These are phyloP conservation scores for Sebastes hubbsi DNA, from an alignment of 2,797 vertebrate genomes.

Conservation along the genomic window DNA sequence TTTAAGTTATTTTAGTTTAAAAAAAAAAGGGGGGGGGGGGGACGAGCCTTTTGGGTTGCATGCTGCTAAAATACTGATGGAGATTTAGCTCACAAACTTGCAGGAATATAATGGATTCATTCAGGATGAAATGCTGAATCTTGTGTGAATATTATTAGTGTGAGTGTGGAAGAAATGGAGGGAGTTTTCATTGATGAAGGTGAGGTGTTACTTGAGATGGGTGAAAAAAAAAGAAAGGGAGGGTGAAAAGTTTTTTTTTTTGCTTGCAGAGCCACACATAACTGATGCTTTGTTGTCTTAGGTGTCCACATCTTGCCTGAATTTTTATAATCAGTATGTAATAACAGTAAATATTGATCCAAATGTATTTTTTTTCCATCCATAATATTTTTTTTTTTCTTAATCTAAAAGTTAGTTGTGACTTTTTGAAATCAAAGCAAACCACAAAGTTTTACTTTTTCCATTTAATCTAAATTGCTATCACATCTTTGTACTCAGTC, in stretches of 20 bases:
- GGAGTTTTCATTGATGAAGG: slow-evolving; percentile 19
- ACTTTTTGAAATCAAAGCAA: neutral
- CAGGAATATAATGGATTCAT: neutral
- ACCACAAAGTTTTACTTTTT: neutral
- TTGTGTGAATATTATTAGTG: neutral
- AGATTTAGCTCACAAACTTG: slow-evolving; percentile 1
- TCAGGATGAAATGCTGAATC: neutral
- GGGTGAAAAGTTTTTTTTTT: neutral
- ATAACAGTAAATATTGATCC: neutral
- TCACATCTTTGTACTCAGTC: neutral
- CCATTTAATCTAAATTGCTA: neutral
- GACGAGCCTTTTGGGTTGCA: slow-evolving; percentile 6
- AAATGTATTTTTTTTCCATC: neutral
- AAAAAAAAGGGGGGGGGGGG: neutral
- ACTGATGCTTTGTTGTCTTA: slow-evolving; percentile 12
- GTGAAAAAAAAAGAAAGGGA: neutral
- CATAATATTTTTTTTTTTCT: neutral
- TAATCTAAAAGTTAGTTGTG: neutral
- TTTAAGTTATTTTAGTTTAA: slow-evolving; percentile 42
- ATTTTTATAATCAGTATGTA: neutral
- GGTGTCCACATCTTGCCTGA: neutral
- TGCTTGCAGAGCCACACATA: neutral
- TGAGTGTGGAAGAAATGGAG: neutral
- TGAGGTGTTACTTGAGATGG: slow-evolving; percentile 1
- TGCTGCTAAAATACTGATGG: slow-evolving; percentile 2